A percentile compares a stretch with the other conserved stretches of the same genome.
Conservation (phyloP, 2,888 invertebrate genomes). For the Entomobrya multifasciata region DNA sequence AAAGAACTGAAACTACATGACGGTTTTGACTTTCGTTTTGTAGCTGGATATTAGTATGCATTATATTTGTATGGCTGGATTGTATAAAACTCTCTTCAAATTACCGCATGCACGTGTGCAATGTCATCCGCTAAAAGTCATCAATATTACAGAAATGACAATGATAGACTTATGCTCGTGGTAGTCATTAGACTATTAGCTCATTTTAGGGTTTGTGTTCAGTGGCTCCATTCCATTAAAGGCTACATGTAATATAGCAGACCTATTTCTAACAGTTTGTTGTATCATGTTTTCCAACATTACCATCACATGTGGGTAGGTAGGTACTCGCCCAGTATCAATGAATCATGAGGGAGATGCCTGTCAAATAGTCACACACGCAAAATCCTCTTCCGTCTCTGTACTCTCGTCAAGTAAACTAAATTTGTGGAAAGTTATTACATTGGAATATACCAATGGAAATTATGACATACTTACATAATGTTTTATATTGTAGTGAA, state of each 20-base stretch:
- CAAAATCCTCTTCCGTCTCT: constrained; percentile 76
- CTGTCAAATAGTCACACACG: constrained; percentile 71
- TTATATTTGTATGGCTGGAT: not conserved
- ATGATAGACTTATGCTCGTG: constrained; percentile 63
- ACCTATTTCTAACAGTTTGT: constrained; percentile 1
- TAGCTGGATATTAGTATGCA: not conserved
- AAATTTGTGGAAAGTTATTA: too few relatives aligned
- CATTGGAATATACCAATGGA: constrained; percentile 32
- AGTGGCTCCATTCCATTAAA: not conserved
- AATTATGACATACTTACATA: constrained; percentile 40
- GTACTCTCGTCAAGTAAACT: constrained; percentile 14
- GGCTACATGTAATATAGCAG: not conserved
- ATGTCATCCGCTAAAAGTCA: constrained; percentile 45
- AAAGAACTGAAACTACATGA: too few relatives aligned
- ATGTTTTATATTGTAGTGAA: constrained; percentile 15
- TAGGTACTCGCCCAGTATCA: constrained; percentile 34
- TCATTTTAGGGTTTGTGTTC: not conserved
- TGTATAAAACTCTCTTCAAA: not conserved
- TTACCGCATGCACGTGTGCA: constrained; percentile 41
- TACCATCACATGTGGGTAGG: not conserved
- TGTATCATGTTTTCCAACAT: not conserved
- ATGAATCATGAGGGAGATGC: constrained; percentile 62
- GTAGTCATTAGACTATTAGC: constrained; percentile 58
- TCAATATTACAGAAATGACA: constrained; percentile 60
- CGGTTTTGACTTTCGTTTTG: too few relatives aligned